Conservation (phyloP, 2,888 invertebrate species). For the Spisula solida region DNA sequence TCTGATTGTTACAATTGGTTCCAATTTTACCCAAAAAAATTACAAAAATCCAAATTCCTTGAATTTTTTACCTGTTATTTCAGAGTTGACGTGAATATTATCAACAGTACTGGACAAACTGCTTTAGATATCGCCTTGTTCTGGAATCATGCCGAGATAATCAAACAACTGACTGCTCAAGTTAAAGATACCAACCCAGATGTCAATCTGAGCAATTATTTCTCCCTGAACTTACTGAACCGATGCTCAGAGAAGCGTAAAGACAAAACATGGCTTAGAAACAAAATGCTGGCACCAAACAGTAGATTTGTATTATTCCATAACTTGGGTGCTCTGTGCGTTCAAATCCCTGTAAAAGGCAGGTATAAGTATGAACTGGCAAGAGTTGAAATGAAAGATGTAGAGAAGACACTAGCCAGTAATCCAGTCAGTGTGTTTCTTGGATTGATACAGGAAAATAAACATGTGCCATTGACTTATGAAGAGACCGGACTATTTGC, state of each 20-base stretch:
- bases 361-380: slow-evolving; percentile 73
- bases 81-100: slow-evolving; percentile 82
- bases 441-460: slow-evolving; percentile 78
- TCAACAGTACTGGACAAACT: slow-evolving; percentile 86
- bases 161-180: slow-evolving; percentile 73
- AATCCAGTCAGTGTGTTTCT: slow-evolving; percentile 82
- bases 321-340: slow-evolving; percentile 78
- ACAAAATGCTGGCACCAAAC: slow-evolving; percentile 72
- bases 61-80: neutral
- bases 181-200: slow-evolving; percentile 73
- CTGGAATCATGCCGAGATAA: slow-evolving; percentile 84
- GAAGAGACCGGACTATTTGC: slow-evolving; percentile 84
- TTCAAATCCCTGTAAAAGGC: slow-evolving; percentile 60
- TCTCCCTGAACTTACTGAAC: slow-evolving; percentile 83
- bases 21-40: too few species aligned
- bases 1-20: too few species aligned
- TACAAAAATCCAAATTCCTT: too few species aligned
- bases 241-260: slow-evolving; percentile 84
- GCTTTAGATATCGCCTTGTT: slow-evolving; percentile 86
- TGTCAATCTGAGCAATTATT: slow-evolving; percentile 81
- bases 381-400: slow-evolving; percentile 74
- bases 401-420: slow-evolving; percentile 73
- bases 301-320: slow-evolving; percentile 84
- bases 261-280: slow-evolving; percentile 83
- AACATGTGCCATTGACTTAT: slow-evolving; percentile 55